A percentile compares a stretch with the other conserved stretches of the same genome.
Evolutionary conservation across 2,888 invertebrate genomes (phyloP).

Genomic region (Nomada goodeniana): DNA sequence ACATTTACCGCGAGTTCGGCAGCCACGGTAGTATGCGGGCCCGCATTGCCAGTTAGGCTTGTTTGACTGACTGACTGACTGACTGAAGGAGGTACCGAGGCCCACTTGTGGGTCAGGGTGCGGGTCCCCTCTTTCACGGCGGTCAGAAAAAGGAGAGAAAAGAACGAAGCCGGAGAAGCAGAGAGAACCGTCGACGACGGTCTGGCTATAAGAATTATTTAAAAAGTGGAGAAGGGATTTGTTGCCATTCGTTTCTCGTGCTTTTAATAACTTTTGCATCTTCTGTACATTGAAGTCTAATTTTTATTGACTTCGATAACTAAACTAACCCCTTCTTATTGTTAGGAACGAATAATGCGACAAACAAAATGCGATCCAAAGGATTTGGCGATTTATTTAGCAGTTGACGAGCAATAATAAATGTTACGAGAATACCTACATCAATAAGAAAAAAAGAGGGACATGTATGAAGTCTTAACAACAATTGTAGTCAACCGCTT

Average conservation of each 20-base stretch:
- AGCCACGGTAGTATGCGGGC: conserved; percentile 78
- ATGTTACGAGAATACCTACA: too few relatives aligned
- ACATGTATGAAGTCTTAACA: too few relatives aligned
- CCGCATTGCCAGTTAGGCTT: conserved; percentile 81
- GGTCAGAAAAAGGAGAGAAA: conserved; percentile 60
- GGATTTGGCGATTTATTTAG: too few relatives aligned
- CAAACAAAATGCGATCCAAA: not conserved
- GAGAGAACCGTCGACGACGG: conserved; percentile 51
- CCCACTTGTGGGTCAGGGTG: conserved; percentile 83
- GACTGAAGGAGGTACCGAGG: conserved; percentile 65
- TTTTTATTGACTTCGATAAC: not conserved
- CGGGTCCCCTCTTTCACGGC: conserved; percentile 70
- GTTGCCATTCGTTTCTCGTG: conserved; percentile 59
- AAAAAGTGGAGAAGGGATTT: conserved; percentile 72
- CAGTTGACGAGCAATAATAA: too few relatives aligned
- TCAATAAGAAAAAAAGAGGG: too few relatives aligned
- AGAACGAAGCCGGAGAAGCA: conserved; percentile 64
- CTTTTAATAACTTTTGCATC: conserved; percentile 15
- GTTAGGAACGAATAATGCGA: not conserved
- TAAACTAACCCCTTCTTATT: not conserved
- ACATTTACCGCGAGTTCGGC: conserved; percentile 74
- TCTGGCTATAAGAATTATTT: conserved; percentile 63
- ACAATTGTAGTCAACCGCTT: too few relatives aligned
- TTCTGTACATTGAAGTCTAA: not conserved
- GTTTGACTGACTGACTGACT: conserved; percentile 71